phyloP scores from a whole-genome alignment of 2,113 vertebrate genomes.

The Grammomys dolichurus region DNA sequence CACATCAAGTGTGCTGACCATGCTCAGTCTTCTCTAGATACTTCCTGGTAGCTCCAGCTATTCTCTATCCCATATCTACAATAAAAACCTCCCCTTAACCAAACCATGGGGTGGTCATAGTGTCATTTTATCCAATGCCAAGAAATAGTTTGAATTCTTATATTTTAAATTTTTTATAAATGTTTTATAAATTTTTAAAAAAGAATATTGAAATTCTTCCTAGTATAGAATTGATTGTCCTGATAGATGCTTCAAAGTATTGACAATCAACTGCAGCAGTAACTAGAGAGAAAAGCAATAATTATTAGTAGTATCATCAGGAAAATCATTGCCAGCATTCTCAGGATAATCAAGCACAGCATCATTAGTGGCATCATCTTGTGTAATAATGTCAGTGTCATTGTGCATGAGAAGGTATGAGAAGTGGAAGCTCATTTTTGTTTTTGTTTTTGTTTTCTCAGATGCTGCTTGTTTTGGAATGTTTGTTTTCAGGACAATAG shows the following conservation, averaged over 20 bases:
- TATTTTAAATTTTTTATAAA: background rate
- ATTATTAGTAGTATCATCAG: background rate
- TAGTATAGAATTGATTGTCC: background rate
- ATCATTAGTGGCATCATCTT: background rate
- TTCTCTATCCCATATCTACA: background rate
- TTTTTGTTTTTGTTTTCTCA: background rate
- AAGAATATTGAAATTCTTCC: background rate
- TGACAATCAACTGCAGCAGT: background rate
- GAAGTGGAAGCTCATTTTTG: background rate
- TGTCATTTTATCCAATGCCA: background rate
- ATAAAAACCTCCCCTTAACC: background rate
- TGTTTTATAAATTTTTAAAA: too few species aligned
- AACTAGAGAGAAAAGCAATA: background rate
- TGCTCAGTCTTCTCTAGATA: background rate
- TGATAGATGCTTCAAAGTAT: background rate
- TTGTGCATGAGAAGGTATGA: background rate
- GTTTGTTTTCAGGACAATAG: background rate
- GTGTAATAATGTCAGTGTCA: background rate
- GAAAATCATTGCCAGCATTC: background rate
- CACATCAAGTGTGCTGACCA: background rate
- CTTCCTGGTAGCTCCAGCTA: background rate
- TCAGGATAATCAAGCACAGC: background rate
- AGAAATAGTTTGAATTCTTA: background rate
- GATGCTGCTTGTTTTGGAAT: background rate
- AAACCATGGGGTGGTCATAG: background rate